Percentiles rank a stretch among this genome's conserved stretches.
Evolutionary conservation across 1,140 invertebrate genomes (phyloP).

Genomic region (Nasonia vitripennis): DNA sequence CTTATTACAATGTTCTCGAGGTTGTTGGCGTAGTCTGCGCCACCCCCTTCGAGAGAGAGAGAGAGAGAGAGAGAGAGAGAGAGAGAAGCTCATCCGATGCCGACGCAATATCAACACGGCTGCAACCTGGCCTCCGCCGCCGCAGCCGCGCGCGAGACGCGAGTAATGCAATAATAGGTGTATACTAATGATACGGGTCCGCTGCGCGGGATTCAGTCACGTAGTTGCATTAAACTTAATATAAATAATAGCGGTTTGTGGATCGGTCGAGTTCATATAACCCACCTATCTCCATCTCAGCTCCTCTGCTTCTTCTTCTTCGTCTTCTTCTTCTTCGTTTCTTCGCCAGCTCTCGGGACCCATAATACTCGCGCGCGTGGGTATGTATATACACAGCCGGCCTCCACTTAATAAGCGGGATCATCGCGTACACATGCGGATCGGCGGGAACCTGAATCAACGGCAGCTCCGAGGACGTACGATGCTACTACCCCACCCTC

Average conservation of each 20-base stretch:
- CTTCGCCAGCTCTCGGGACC: slow-evolving; percentile 52
- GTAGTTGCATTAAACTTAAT: slow-evolving; percentile 77
- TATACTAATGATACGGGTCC: slow-evolving; percentile 75
- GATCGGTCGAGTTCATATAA: slow-evolving; percentile 69
- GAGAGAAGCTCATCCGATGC: slow-evolving; percentile 10
- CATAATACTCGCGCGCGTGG: slow-evolving; percentile 64
- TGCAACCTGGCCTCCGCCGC: slow-evolving; percentile 42
- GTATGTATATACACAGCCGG: slow-evolving; percentile 20
- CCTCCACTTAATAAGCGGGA: slow-evolving; percentile 75
- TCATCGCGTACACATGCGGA: slow-evolving; percentile 59
- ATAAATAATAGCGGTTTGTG: slow-evolving; percentile 76
- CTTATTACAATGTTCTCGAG: slow-evolving; percentile 46
- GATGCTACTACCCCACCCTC: slow-evolving; percentile 12
- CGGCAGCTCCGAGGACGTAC: slow-evolving; percentile 62
- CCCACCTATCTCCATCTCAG: slow-evolving; percentile 72
- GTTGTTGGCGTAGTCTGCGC: slow-evolving; percentile 34
- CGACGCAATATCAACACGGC: slow-evolving; percentile 48
- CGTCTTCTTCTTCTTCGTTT: slow-evolving; percentile 31
- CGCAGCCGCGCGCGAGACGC: not conserved
- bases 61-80: not conserved
- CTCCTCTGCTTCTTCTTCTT: slow-evolving; percentile 36
- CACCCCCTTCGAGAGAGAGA: slow-evolving; percentile 28
- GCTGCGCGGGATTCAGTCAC: slow-evolving; percentile 71
- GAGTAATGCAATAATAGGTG: slow-evolving; percentile 74
- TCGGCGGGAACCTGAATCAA: slow-evolving; percentile 66